phyloP scores from a whole-genome alignment of 2,797 vertebrate species.

The Acrocephalus scirpaceus region DNA sequence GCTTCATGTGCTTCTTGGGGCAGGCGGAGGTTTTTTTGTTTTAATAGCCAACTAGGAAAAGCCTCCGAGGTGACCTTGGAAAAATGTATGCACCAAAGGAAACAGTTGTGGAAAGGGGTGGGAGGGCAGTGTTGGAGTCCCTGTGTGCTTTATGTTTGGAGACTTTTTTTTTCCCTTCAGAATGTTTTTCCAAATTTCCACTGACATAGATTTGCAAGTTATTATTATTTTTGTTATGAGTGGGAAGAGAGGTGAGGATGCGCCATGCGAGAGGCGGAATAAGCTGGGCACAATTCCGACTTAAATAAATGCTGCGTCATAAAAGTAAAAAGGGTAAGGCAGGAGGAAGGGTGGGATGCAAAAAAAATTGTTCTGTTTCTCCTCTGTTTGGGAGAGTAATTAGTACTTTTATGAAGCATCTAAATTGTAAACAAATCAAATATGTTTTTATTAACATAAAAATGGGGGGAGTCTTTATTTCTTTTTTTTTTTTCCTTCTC shows the following conservation, averaged over 20 bases:
- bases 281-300: not conserved
- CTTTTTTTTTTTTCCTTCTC: not conserved
- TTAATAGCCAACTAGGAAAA: slow-evolving; percentile 75
- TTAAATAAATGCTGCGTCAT: slow-evolving; percentile 68
- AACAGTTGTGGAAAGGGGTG: slow-evolving; percentile 35
- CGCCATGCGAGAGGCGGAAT: not conserved
- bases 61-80: slow-evolving; percentile 72
- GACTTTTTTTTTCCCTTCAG: not conserved
- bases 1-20: slow-evolving; percentile 59
- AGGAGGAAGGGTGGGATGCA: slow-evolving; percentile 16
- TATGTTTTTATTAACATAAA: slow-evolving; percentile 66
- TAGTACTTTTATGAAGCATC: slow-evolving; percentile 72
- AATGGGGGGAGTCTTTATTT: not conserved
- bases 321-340: slow-evolving; percentile 1
- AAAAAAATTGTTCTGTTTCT: slow-evolving; percentile 13
- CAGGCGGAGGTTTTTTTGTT: not conserved
- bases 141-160: slow-evolving; percentile 48
- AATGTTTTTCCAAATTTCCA: slow-evolving; percentile 68
- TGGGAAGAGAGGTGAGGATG: slow-evolving; percentile 44
- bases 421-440: slow-evolving; percentile 68
- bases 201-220: slow-evolving; percentile 53
- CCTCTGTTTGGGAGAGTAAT: slow-evolving; percentile 58
- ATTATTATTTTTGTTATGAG: slow-evolving; percentile 15
- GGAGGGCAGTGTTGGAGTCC: not conserved
- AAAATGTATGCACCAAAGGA: slow-evolving; percentile 68